A percentile compares a stretch with the other conserved stretches of the same genome.
These are phyloP conservation scores for Phalloptychus januarius DNA, from an alignment of 2,797 vertebrate species.

Conservation along the genomic window DNA sequence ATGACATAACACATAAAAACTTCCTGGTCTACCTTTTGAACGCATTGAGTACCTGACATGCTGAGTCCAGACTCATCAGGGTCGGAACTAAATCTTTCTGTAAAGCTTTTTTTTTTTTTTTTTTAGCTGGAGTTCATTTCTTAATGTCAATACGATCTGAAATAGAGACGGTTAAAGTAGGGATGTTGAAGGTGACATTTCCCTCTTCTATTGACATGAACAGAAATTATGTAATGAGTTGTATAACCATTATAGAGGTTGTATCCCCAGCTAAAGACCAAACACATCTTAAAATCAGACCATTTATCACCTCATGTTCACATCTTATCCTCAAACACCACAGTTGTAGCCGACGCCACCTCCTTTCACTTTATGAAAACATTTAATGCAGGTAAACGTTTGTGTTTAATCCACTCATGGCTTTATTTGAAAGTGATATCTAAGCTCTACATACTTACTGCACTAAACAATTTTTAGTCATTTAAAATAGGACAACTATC, in stretches of 20 bases:
- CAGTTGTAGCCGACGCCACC: neutral
- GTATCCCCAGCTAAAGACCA: neutral
- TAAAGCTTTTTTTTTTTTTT: neutral
- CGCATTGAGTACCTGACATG: neutral
- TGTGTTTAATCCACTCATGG: neutral
- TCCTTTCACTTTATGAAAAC: neutral
- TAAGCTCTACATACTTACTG: neutral
- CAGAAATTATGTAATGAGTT: neutral
- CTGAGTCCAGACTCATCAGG: constrained; percentile 10
- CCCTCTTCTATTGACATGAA: neutral
- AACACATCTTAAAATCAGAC: neutral
- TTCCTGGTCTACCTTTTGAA: constrained; percentile 3
- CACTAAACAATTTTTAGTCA: neutral
- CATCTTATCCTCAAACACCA: neutral
- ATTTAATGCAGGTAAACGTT: neutral
- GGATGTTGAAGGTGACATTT: neutral
- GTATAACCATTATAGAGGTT: neutral
- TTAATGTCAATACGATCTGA: neutral
- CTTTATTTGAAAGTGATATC: neutral
- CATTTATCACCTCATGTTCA: neutral
- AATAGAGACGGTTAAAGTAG: neutral
- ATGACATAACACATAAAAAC: neutral
- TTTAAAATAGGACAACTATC: neutral
- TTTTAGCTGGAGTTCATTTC: neutral
- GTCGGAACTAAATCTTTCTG: constrained; percentile 7